Conservation (phyloP, 1,140 invertebrate species). For the Drosophila persimilis region DNA sequence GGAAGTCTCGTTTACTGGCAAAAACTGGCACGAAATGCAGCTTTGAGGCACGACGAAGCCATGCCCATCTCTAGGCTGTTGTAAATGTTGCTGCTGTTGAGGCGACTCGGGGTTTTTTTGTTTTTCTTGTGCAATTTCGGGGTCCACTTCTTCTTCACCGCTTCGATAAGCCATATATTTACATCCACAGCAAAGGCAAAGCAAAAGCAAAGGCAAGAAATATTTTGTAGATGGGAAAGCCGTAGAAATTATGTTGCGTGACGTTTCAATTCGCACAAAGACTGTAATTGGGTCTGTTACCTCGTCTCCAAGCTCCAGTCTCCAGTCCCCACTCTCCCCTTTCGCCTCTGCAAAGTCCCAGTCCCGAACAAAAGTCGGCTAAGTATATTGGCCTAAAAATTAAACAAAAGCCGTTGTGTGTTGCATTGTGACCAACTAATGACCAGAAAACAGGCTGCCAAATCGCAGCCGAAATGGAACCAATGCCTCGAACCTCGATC, state of each 20-base stretch:
- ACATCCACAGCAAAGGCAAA: constrained; percentile 17
- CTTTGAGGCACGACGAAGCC: no score
- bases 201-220: neutral
- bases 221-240: constrained; percentile 51
- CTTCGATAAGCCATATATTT: constrained; percentile 28
- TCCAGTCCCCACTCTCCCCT: neutral
- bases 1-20: no score
- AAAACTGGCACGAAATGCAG: no score
- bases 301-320: neutral
- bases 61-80: no score
- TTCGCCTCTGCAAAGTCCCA: neutral
- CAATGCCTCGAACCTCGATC: constrained; percentile 8
- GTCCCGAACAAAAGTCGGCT: constrained; percentile 50
- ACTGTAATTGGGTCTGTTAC: constrained; percentile 68
- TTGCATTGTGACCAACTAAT: constrained; percentile 52
- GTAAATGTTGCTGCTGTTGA: constrained; percentile 4
- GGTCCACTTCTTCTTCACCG: constrained; percentile 20
- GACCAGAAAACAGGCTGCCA: constrained; percentile 25
- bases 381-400: constrained; percentile 67
- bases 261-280: constrained; percentile 80
- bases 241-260: constrained; percentile 80
- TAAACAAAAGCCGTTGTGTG: constrained; percentile 20
- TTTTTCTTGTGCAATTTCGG: constrained; percentile 62
- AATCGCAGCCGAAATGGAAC: constrained; percentile 7
- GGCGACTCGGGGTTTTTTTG: constrained; percentile 66